A percentile compares a stretch with the other conserved stretches of the same genome.
Evolutionary conservation across 2,113 vertebrate genomes (phyloP).

Genomic region (Ursus arctos): DNA sequence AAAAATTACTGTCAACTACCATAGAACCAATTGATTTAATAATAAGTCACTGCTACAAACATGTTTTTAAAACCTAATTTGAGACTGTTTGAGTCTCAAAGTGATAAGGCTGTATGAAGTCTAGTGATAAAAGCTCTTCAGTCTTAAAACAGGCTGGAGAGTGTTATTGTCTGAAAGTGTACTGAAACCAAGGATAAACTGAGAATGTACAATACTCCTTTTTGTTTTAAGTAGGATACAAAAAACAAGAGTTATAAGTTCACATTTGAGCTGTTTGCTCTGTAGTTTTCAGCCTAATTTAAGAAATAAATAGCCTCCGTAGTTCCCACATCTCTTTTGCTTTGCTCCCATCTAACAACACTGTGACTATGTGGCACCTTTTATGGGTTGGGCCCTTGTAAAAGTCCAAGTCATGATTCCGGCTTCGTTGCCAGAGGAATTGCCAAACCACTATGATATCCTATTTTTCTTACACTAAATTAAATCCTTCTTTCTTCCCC

Average conservation of each 20-base stretch:
- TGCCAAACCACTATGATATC: background rate
- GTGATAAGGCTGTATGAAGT: background rate
- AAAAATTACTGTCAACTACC: background rate
- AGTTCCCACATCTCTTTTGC: background rate
- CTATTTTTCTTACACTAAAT: slow-evolving; percentile 34
- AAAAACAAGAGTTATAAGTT: background rate
- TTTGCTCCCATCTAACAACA: too few relatives aligned
- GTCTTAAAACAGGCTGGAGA: background rate
- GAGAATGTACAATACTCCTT: background rate
- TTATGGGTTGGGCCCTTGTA: background rate
- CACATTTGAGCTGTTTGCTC: background rate
- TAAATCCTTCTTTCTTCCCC: slow-evolving; percentile 36
- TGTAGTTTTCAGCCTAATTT: background rate
- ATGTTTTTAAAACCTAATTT: slow-evolving; percentile 28
- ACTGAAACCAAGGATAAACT: background rate
- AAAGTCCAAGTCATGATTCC: background rate
- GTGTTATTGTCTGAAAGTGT: background rate
- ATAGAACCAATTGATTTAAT: background rate
- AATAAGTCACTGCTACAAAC: background rate
- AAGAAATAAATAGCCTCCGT: background rate
- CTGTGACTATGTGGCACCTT: background rate
- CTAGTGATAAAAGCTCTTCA: background rate
- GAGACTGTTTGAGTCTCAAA: background rate
- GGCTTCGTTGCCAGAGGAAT: background rate
- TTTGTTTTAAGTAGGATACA: background rate